phyloP scores from a whole-genome alignment of 2,113 vertebrate species.

The Atherinomorus stipes region DNA sequence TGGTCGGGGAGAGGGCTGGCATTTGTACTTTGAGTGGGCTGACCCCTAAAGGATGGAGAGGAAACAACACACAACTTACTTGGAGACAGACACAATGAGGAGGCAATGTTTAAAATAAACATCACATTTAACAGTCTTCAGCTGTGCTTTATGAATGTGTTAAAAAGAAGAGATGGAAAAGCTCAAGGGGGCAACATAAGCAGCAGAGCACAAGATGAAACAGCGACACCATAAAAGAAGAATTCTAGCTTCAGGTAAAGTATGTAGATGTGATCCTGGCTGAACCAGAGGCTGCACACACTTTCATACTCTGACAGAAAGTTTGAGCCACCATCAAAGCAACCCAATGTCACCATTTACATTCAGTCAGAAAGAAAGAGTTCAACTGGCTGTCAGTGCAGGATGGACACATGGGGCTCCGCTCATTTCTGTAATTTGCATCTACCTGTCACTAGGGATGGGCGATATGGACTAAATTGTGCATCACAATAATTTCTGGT shows the following conservation, averaged over 20 bases:
- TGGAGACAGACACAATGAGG: background rate
- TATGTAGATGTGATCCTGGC: constrained; percentile 26
- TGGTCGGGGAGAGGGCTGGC: constrained; percentile 98
- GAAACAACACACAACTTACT: constrained; percentile 7
- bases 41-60: constrained; percentile 82
- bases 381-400: background rate
- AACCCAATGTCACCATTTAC: constrained; percentile 25
- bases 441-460: too few relatives aligned
- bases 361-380: constrained; percentile 31
- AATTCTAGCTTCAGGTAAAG: background rate
- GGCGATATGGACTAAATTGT: too few relatives aligned
- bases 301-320: background rate
- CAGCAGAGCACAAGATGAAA: constrained; percentile 8
- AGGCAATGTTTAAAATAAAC: background rate
- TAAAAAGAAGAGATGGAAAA: constrained; percentile 4
- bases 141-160: background rate
- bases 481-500: too few relatives aligned
- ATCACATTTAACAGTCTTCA: background rate
- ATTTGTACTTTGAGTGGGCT: constrained; percentile 90
- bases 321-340: constrained; percentile 16
- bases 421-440: background rate
- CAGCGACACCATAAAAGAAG: background rate
- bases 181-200: background rate
- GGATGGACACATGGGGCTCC: background rate
- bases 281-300: constrained; percentile 32